A percentile compares a stretch with the other conserved stretches of the same genome.
These are phyloP conservation scores for Selenia dentaria DNA, from an alignment of 2,888 invertebrate genomes.

Conservation along the genomic window DNA sequence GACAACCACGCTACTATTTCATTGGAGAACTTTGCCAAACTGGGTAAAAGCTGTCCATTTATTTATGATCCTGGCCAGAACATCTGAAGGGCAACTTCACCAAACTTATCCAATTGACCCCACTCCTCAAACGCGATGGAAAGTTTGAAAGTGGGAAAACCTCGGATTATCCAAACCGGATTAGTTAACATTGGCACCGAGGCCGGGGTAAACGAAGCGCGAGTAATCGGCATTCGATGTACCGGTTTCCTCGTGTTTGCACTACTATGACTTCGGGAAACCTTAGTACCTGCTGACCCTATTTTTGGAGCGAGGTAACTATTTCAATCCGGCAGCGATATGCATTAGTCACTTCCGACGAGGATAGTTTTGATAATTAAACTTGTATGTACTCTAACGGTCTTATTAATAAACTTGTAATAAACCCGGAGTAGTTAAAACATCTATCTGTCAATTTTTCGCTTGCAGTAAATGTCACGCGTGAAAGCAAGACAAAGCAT, in stretches of 20 bases:
- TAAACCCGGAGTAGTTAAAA: no score
- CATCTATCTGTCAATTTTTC: no score
- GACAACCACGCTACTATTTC: no score
- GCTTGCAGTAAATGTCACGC: no score
- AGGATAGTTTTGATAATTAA: not conserved
- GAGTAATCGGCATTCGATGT: slow-evolving; percentile 48
- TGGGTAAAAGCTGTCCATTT: no score
- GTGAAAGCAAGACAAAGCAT: no score
- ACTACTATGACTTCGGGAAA: slow-evolving; percentile 49
- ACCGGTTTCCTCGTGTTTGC: slow-evolving; percentile 30
- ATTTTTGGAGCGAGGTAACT: slow-evolving; percentile 36
- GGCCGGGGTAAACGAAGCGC: slow-evolving; percentile 37
- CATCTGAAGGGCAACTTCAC: not conserved
- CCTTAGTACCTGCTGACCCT: slow-evolving; percentile 32
- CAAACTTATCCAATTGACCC: slow-evolving; percentile 21
- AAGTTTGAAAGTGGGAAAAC: slow-evolving; percentile 30
- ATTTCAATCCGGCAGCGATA: not conserved
- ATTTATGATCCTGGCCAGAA: no score
- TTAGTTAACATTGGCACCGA: slow-evolving; percentile 22
- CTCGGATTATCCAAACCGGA: slow-evolving; percentile 40
- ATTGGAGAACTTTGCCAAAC: no score
- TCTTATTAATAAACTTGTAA: no score
- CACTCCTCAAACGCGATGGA: not conserved
- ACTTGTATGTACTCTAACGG: no score
- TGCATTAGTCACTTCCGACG: slow-evolving; percentile 1